Base-by-base conservation (phyloP, 64 coral and sea anemone species). In the Acropora tenuis region DNA sequence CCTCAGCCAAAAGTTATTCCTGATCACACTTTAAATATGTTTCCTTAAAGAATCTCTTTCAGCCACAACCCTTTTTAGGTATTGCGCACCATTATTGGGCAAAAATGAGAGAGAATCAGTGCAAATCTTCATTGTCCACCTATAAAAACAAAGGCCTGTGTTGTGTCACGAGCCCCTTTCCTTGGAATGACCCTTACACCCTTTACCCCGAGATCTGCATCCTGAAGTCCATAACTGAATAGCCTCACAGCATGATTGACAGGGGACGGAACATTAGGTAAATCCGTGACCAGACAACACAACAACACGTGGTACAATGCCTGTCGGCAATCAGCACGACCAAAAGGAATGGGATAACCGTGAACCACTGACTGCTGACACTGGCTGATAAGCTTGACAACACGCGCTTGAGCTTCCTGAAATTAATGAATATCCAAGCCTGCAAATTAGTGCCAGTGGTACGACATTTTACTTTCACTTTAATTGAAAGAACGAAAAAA, bases 161-260 rank as follows among this genome's bases (percentile, higher is more conserved):
- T 30, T 30, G 30, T 30, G 52, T 55, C 52, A 55, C 52, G 6
- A 55, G 10, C 6, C 10, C 52, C 52, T 55, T 55, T 55, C 18
- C 68, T 4, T 66, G 8, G 9, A 4, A 55, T 55, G 52, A 55
- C 10, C 68, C 68, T 19, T 20, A 3, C 68, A 10, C 1, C 19
- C 68, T 46, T 0, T 50, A 85, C 82, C 82, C 72, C 72, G n/a
- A 85, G 17, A 43, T 85, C 82, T 4, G 5, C 47, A 85, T 85
- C 82, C 18, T 85, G 82, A 69, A 40, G 63, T 71, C 82, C 82
- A 6, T 5, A 3, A 46, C 82, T 85, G n/a, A 85, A 85, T 20
- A 85, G 50, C 72, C 59, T 71, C 5, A 71, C 61, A 69, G 82
- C 82, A 71, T 85, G 82, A 85, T 85, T 47, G 43, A 85, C 63